A percentile compares a stretch with the other conserved stretches of the same genome.
phyloP scores from a whole-genome alignment of 2,888 invertebrate genomes.

The Pemphredon lugubris region DNA sequence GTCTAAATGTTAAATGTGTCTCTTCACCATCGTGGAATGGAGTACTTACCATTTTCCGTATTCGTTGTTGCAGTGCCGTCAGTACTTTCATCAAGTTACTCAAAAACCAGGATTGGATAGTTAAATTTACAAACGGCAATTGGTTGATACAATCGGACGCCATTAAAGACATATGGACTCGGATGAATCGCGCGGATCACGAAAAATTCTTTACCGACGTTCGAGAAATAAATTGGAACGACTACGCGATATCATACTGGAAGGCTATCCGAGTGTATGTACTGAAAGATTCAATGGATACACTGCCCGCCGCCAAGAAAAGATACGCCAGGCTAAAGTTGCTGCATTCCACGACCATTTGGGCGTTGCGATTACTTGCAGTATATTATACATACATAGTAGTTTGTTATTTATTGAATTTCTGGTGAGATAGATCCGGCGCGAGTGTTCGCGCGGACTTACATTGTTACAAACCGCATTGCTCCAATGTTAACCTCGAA shows the following conservation, averaged over 20 bases:
- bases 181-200: conserved; percentile 62
- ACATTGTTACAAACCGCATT: no score
- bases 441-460: no score
- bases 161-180: conserved; percentile 60
- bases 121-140: conserved; percentile 46
- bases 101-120: no score
- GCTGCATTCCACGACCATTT: conserved; percentile 18
- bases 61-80: no score
- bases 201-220: conserved; percentile 69
- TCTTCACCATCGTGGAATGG: neutral
- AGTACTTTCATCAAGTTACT: no score
- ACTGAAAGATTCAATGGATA: conserved; percentile 62
- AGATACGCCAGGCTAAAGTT: conserved; percentile 32
- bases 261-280: conserved; percentile 53
- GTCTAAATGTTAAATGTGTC: conserved; percentile 23
- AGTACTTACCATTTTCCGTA: no score
- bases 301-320: conserved; percentile 29
- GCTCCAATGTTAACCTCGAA: no score
- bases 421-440: no score
- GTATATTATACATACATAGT: neutral
- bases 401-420: conserved; percentile 2
- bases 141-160: conserved; percentile 60
- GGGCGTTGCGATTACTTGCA: neutral
- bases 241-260: conserved; percentile 52
- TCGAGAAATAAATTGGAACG: conserved; percentile 64